phyloP scores from a whole-genome alignment of 2,888 invertebrate species.

The Eudasyphora cyanicolor region DNA sequence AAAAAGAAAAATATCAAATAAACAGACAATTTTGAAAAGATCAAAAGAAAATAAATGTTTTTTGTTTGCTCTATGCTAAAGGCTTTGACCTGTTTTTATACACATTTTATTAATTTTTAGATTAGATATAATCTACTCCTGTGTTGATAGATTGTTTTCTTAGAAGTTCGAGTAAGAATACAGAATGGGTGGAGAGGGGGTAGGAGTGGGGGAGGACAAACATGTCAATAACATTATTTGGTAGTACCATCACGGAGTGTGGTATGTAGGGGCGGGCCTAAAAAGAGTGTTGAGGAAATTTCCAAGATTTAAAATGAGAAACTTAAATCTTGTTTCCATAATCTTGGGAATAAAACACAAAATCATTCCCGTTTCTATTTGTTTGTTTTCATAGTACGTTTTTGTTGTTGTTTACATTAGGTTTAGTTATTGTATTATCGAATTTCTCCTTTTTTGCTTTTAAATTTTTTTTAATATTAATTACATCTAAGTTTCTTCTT shows the following conservation, averaged over 20 bases:
- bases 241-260: neutral
- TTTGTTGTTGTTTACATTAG: constrained; percentile 21
- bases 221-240: neutral
- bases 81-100: constrained; percentile 10
- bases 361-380: neutral
- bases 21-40: neutral
- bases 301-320: too few relatives aligned
- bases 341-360: neutral
- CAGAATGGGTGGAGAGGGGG: neutral
- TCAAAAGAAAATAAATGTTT: neutral
- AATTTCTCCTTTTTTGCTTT: neutral
- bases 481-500: neutral
- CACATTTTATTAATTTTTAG: neutral
- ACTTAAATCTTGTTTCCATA: too few relatives aligned
- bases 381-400: neutral
- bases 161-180: neutral
- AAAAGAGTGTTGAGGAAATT: neutral
- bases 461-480: constrained; percentile 25
- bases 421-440: constrained; percentile 4
- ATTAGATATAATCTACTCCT: neutral
- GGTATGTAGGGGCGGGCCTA: neutral
- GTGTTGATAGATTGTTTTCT: neutral
- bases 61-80: constrained; percentile 3
- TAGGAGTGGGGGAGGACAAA: too few relatives aligned
- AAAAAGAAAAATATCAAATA: neutral